These are phyloP conservation scores for Aramus guarauna DNA, from an alignment of 2,113 vertebrate species.

Conservation along the genomic window DNA sequence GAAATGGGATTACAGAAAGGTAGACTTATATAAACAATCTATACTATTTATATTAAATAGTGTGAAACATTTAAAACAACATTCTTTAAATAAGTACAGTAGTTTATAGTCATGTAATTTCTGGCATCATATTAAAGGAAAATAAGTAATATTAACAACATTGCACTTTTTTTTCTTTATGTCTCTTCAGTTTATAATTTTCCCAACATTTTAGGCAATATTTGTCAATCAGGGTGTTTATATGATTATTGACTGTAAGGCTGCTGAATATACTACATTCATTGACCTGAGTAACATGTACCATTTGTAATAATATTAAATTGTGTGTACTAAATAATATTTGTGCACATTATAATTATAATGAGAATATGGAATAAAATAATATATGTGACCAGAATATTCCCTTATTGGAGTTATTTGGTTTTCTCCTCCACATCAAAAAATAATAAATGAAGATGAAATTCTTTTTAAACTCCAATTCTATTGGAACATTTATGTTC, in stretches of 20 bases:
- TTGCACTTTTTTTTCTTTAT: background rate
- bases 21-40: background rate
- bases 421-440: background rate
- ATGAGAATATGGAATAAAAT: background rate
- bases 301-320: background rate
- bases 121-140: background rate
- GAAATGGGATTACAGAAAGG: background rate
- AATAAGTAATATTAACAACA: background rate
- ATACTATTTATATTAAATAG: background rate
- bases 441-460: background rate
- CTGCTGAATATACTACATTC: background rate
- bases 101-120: background rate
- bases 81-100: background rate
- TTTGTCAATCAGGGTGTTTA: background rate
- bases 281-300: background rate
- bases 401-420: background rate
- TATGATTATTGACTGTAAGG: background rate
- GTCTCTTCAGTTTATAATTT: background rate
- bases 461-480: background rate
- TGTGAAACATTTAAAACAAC: background rate
- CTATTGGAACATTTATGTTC: background rate
- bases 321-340: background rate
- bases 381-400: background rate
- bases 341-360: background rate
- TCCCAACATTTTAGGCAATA: background rate